These are phyloP conservation scores for Mythimna loreyi DNA, from an alignment of 2,888 invertebrate genomes.

Conservation along the genomic window DNA sequence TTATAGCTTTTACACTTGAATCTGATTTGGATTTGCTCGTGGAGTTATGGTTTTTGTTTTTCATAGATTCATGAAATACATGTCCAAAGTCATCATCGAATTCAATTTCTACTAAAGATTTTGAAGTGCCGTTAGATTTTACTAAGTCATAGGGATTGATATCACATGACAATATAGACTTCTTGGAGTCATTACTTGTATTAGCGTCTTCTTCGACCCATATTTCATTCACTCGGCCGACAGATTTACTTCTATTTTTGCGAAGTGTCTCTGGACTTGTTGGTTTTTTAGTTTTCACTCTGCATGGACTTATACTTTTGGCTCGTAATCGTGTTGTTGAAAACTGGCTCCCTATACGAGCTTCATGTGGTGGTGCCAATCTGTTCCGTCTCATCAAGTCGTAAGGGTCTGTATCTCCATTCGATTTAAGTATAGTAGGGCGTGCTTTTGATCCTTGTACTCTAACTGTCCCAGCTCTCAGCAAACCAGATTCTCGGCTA, in stretches of 20 bases:
- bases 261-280: conserved; percentile 81
- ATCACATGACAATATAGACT: conserved; percentile 95
- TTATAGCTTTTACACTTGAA: conserved; percentile 91
- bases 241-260: conserved; percentile 87
- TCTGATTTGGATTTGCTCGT: conserved; percentile 83
- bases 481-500: conserved; percentile 84
- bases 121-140: conserved; percentile 88
- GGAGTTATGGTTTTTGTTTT: conserved; percentile 76
- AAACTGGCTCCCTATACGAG: conserved; percentile 89
- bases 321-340: conserved; percentile 87
- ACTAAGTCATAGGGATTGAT: conserved; percentile 96
- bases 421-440: conserved; percentile 92
- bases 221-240: conserved; percentile 86
- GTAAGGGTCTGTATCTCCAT: conserved; percentile 93
- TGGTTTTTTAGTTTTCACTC: conserved; percentile 89
- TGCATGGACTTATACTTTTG: conserved; percentile 91
- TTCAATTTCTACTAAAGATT: conserved; percentile 88
- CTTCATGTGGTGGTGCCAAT: conserved; percentile 92
- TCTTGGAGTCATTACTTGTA: conserved; percentile 83
- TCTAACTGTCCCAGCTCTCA: conserved; percentile 92
- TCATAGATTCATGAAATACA: conserved; percentile 82
- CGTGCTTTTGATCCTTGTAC: conserved; percentile 91
- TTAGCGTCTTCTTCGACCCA: conserved; percentile 84
- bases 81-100: conserved; percentile 89
- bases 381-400: conserved; percentile 95